Evolutionary conservation across 2,113 vertebrate genomes (phyloP).

Genomic region (Chunga burmeisteri): DNA sequence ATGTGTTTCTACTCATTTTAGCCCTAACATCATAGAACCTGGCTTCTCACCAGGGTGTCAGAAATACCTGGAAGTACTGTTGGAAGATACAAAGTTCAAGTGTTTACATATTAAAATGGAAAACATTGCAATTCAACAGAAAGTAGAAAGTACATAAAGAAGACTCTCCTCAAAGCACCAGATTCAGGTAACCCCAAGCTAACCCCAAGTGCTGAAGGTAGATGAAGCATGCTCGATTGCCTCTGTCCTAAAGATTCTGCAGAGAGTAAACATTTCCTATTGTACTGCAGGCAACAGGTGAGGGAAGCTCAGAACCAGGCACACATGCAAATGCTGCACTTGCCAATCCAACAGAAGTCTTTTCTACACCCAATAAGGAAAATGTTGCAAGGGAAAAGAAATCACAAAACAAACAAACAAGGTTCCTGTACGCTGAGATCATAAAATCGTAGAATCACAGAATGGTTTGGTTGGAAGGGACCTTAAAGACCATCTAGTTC

Average conservation of each 20-base stretch:
- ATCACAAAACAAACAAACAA: neutral
- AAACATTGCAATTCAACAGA: neutral
- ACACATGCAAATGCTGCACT: fast-evolving
- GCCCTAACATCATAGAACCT: neutral
- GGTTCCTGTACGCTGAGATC: neutral
- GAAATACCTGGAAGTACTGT: neutral
- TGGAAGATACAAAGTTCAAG: neutral
- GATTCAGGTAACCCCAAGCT: neutral
- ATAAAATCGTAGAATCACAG: too few relatives aligned
- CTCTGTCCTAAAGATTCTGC: neutral
- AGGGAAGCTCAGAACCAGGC: neutral
- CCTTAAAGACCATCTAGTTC: too few relatives aligned
- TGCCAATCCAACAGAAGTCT: neutral
- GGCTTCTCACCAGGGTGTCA: neutral
- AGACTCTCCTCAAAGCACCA: neutral
- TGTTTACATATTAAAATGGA: neutral
- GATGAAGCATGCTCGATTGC: fast-evolving
- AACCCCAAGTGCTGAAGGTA: neutral
- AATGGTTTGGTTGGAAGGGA: too few relatives aligned
- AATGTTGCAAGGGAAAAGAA: neutral
- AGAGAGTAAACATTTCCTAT: neutral
- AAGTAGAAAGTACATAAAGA: neutral
- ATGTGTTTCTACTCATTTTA: neutral
- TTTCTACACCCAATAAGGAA: neutral
- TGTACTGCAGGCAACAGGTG: neutral